Evolutionary conservation across 2,113 vertebrate species (phyloP).

Genomic region (Brachypteracias leptosomus): DNA sequence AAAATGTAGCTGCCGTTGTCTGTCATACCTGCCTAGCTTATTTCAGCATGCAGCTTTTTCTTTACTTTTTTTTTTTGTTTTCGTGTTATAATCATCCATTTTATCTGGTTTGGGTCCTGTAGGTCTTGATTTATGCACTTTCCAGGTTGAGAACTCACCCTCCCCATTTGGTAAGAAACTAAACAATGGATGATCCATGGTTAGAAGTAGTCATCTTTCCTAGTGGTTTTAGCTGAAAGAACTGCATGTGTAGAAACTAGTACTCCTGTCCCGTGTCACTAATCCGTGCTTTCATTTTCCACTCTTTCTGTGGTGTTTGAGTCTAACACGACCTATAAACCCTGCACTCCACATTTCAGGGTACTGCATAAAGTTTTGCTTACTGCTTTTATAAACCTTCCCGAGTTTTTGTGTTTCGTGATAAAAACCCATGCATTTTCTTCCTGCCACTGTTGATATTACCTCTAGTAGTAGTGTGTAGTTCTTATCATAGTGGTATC

Average conservation of each 20-base stretch:
- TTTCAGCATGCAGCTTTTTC: constrained; percentile 60
- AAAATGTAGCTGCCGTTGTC: constrained; percentile 26
- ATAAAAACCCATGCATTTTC: constrained; percentile 44
- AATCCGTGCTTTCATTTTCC: constrained; percentile 48
- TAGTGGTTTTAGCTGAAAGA: constrained; percentile 61
- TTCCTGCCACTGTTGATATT: constrained; percentile 10
- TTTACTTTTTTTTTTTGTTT: constrained; percentile 53
- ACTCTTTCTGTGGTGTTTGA: constrained; percentile 17
- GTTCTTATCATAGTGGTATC: not conserved
- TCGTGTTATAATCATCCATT: constrained; percentile 87
- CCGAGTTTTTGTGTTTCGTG: constrained; percentile 15
- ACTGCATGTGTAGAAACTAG: constrained; percentile 68
- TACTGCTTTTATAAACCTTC: constrained; percentile 12
- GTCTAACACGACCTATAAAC: not conserved
- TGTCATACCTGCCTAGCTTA: constrained; percentile 49
- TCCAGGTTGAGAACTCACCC: constrained; percentile 90
- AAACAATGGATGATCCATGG: constrained; percentile 79
- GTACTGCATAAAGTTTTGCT: constrained; percentile 4
- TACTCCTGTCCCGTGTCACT: constrained; percentile 64
- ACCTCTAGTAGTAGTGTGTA: not conserved
- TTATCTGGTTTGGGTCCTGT: constrained; percentile 93
- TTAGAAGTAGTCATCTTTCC: constrained; percentile 77
- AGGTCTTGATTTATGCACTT: constrained; percentile 99
- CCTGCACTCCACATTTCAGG: constrained; percentile 1
- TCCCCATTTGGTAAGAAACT: constrained; percentile 94